Conservation (phyloP, 2,888 invertebrate species). For the Rhodophaea formosa region DNA sequence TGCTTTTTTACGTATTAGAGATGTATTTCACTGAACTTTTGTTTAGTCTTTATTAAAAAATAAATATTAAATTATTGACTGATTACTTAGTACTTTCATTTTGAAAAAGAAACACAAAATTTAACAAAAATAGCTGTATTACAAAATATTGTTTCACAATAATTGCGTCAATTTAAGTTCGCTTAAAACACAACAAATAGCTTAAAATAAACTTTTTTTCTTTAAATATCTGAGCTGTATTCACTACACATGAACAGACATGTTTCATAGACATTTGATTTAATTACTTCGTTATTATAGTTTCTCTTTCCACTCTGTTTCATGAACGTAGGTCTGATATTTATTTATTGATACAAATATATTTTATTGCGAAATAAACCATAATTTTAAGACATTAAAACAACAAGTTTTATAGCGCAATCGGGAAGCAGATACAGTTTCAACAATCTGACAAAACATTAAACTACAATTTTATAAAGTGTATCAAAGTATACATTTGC, state of each 20-base stretch:
- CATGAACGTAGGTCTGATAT: not conserved
- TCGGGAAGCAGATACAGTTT: not conserved
- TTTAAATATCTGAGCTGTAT: conserved; percentile 40
- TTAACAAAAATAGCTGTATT: conserved; percentile 64
- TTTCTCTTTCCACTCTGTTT: not conserved
- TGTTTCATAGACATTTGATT: not conserved
- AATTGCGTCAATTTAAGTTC: conserved; percentile 58
- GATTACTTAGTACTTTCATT: conserved; percentile 39
- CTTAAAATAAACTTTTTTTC: conserved; percentile 32
- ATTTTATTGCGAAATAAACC: not conserved
- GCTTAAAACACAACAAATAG: conserved; percentile 57
- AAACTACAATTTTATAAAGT: conserved; percentile 15
- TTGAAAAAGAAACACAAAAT: not conserved
- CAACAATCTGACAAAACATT: not conserved
- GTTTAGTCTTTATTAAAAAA: conserved; percentile 52
- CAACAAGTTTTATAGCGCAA: not conserved
- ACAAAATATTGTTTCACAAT: conserved; percentile 54
- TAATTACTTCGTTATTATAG: not conserved
- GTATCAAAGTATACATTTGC: not conserved
- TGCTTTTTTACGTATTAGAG: conserved; percentile 56
- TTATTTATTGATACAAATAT: not conserved
- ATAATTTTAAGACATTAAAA: not conserved
- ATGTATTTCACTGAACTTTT: conserved; percentile 49
- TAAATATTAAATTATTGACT: conserved; percentile 71
- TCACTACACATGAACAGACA: not conserved